phyloP scores from a whole-genome alignment of 2,888 invertebrate genomes.

The Andrena trimmerana region DNA sequence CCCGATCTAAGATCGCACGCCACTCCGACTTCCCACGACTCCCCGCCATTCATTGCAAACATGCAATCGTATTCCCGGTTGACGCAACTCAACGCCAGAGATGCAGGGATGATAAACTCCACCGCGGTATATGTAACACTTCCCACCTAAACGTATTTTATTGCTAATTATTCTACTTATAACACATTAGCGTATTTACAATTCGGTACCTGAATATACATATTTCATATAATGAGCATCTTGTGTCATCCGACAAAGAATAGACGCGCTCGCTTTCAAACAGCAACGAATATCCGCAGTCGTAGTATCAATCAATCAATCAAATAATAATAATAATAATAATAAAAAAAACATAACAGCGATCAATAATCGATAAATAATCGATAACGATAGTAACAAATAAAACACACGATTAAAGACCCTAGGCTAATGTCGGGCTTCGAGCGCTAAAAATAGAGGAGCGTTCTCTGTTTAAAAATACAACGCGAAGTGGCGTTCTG shows the following conservation, averaged over 20 bases:
- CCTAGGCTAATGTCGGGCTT: conserved; percentile 34
- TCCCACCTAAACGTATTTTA: conserved; percentile 60
- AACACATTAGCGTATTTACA: conserved; percentile 65
- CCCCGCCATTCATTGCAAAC: no score
- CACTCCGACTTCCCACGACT: no score
- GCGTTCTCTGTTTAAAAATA: conserved; percentile 25
- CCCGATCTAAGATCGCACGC: no score
- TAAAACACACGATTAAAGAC: conserved; percentile 28
- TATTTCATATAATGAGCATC: conserved; percentile 51
- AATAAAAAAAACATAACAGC: conserved; percentile 41
- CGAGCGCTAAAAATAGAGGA: conserved; percentile 22
- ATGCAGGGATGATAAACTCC: conserved; percentile 12
- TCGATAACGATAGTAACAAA: conserved; percentile 41
- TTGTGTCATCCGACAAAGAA: conserved; percentile 48
- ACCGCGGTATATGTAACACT: conserved; percentile 25
- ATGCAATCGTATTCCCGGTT: neutral
- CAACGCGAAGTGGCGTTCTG: neutral
- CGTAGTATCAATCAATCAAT: conserved; percentile 41
- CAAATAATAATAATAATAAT: conserved; percentile 54
- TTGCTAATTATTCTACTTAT: conserved; percentile 48
- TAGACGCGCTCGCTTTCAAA: conserved; percentile 41
- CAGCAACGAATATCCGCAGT: conserved; percentile 41
- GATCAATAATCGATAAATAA: conserved; percentile 48
- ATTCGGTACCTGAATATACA: conserved; percentile 45
- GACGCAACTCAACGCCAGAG: neutral